Conservation (phyloP, 2,113 vertebrate genomes). For the Syngnathus scovelli region DNA sequence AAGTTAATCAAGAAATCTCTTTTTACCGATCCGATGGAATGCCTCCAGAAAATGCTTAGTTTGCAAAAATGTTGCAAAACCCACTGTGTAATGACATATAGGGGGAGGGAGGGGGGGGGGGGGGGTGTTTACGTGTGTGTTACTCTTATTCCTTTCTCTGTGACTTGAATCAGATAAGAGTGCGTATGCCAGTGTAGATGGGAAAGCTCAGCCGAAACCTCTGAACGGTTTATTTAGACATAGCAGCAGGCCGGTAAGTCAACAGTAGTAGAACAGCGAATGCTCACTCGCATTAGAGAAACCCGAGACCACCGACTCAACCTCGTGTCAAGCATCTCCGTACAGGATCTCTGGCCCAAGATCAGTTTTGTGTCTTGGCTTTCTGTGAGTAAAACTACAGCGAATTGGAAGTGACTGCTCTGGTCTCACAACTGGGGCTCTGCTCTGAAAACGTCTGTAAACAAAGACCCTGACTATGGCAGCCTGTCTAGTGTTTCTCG, state of each 20-base stretch:
- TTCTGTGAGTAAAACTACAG: conserved; percentile 14
- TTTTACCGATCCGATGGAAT: not conserved
- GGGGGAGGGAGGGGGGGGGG: not conserved
- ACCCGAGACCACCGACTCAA: conserved; percentile 37
- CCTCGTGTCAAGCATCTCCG: conserved; percentile 33
- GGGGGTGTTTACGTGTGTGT: conserved; percentile 7
- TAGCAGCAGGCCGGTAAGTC: conserved; percentile 57
- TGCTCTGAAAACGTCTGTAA: conserved; percentile 34
- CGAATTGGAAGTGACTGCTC: conserved; percentile 24
- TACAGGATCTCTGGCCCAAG: conserved; percentile 22
- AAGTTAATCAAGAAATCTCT: conserved; percentile 18
- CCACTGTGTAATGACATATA: conserved; percentile 11
- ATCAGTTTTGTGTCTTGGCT: conserved; percentile 31
- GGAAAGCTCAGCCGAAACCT: conserved; percentile 44
- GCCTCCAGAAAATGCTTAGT: not conserved
- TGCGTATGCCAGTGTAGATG: conserved; percentile 46
- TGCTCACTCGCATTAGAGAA: conserved; percentile 38
- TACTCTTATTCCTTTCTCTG: conserved; percentile 15
- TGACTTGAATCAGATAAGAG: conserved; percentile 59
- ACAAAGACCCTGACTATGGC: conserved; percentile 31
- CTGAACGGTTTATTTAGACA: conserved; percentile 60
- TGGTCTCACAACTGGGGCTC: conserved; percentile 24
- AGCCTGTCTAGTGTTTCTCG: conserved; percentile 47
- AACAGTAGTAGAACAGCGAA: conserved; percentile 50
- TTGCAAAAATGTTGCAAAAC: conserved; percentile 2